Base-by-base conservation (phyloP, 2,113 vertebrate genomes). In the Megaceryle maxima region DNA sequence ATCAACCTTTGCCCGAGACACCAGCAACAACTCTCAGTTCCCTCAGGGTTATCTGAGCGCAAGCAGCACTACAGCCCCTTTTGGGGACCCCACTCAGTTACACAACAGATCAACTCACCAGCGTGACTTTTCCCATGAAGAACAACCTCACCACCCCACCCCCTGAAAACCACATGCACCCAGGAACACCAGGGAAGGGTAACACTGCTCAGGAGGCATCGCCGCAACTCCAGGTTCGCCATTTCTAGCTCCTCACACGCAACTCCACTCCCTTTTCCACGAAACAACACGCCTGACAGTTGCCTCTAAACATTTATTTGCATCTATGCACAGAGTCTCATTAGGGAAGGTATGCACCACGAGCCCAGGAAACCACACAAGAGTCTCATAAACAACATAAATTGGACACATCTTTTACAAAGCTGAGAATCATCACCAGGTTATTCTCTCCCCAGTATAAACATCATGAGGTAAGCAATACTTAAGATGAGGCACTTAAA, bases 401-500 rank as follows among this genome's bases (percentile, higher is more conserved):
- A 96, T 57, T 25, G 37, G 56, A 89, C 70, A 48, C 10, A 50
- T 80, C 82, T 74, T 80, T 83, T 84, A 96, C 78, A 97, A 88
- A 92, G 77, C 87, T 11, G 78, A 89, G 33, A 85, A 77, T 31
- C 44, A 74, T 31, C 44, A 56, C 80, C 25, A n/a, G 53, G 57
- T 83, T 76, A 91, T 83, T 88, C 83, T 5, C 31, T 63, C 78
- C 70, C 59, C 4, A 72, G 76, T 94, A 88, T 78, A 90, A 96
- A 97, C 48, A 94, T 44, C 35, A 93, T 51, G 85, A 95, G 95
- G 87, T 87, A 91, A 97, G 88, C 72, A 80, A 82, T 81, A 96
- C 82, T 88, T 62, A 41, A 69, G 56, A 87, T 82, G 89, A 96
- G 96, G 97, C 95, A 94, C 88, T 97, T 96, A 21, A 88, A 94